Base-by-base conservation (phyloP, 2,797 vertebrate species). In the Anolis apletophallus region DNA sequence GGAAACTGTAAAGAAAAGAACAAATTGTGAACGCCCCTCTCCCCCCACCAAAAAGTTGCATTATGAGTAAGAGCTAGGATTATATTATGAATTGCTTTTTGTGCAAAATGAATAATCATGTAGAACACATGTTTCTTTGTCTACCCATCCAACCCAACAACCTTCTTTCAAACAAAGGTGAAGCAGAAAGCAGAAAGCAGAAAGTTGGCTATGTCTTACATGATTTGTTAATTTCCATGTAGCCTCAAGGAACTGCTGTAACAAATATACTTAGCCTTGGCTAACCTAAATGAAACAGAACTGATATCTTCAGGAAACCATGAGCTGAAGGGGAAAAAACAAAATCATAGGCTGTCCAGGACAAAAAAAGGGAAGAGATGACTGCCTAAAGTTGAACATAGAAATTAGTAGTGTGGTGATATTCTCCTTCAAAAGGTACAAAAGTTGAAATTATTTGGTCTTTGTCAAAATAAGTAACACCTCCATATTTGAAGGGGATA, bases 271-370 rank as follows among this genome's bases (percentile, higher is more conserved):
- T 90, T 89, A 85, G 86, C 87, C 92, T 92, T 92, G 84, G 81
- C 12, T 88, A 91, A 90, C 86, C 81, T 87, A 93, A 94, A 92
- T 93, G 94, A 94, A 95, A 93, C 92, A 92, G 76, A 83, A 80
- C 69, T 29, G 75, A 83, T 90, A 87, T 91, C 86, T 93, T 88
- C 82, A 88, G 91, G 55, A 74, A 93, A 78, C 59, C 52, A 46
- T 80, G 89, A 92, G 92, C 85, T 64, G 85, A 91, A 91, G 40
- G 84, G 17, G 32, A 16, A 40, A 83, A 91, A 93, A 85, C 84
- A 87, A 89, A 91, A 92, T 83, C 82, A 89, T 85, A 84, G 46
- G 54, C 40, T 50, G 0, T 84, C 67, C 89, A 82, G 91, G 76
- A 92, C 79, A 89, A 73, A 73, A n/a, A 89, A 55, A 87, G 77